Conservation (phyloP, 2,113 vertebrate genomes). For the Emydocephalus ijimae region DNA sequence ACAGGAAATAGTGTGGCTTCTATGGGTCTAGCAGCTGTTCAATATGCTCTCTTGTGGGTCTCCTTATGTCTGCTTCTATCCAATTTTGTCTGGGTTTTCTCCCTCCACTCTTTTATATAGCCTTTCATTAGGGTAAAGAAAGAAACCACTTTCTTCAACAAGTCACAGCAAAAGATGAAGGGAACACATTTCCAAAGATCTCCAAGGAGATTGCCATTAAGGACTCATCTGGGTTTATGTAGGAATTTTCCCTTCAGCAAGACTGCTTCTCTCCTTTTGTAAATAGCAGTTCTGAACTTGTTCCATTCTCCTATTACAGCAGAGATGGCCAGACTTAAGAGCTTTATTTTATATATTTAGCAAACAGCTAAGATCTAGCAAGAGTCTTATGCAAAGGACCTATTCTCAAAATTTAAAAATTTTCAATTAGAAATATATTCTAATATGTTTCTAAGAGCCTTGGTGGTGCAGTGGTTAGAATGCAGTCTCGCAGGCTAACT, state of each 20-base stretch:
- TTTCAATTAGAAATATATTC: neutral
- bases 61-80: conserved; percentile 11
- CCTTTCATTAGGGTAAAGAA: neutral
- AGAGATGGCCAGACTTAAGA: neutral
- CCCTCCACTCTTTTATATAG: neutral
- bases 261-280: neutral
- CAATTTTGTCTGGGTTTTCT: conserved; percentile 17
- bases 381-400: neutral
- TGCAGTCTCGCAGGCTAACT: neutral
- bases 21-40: conserved; percentile 50
- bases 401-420: neutral
- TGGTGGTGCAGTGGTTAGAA: neutral
- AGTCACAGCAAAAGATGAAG: neutral
- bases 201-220: neutral
- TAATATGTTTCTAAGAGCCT: no score
- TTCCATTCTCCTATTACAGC: neutral
- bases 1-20: conserved; percentile 35
- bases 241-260: neutral
- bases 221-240: neutral
- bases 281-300: neutral
- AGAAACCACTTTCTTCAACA: neutral
- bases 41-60: neutral
- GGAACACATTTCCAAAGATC: neutral
- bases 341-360: neutral
- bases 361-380: neutral